phyloP scores from a whole-genome alignment of 2,888 invertebrate genomes.

The Caenorhabditis sp. region DNA sequence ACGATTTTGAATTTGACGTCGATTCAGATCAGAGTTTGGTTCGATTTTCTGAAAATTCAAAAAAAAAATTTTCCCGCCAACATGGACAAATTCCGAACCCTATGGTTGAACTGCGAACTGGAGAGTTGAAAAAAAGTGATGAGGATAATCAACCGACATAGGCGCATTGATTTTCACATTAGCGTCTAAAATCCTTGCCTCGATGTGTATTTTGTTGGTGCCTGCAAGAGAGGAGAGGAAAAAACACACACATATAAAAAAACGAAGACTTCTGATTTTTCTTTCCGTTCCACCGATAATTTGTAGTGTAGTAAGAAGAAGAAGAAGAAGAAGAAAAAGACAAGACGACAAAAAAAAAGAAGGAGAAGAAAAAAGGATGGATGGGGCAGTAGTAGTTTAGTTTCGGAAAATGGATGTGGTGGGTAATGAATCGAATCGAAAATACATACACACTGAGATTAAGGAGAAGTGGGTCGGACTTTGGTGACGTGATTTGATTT shows the following conservation, averaged over 20 bases:
- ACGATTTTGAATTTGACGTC: neutral
- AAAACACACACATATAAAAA: neutral
- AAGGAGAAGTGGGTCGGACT: no score
- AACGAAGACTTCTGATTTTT: no score
- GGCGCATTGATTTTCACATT: neutral
- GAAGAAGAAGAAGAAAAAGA: neutral
- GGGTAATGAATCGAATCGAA: neutral
- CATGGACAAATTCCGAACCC: no score
- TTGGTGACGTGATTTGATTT: no score
- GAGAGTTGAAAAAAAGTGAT: neutral
- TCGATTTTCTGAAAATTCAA: neutral
- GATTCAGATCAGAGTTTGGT: neutral
- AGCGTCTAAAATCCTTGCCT: neutral
- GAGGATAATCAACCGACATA: neutral
- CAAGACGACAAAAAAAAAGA: neutral
- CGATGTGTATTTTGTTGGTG: no score
- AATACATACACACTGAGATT: neutral
- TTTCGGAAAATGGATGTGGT: neutral
- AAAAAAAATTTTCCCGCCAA: no score
- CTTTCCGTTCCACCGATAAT: neutral
- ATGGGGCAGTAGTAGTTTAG: constrained; percentile 2
- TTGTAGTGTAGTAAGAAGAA: neutral
- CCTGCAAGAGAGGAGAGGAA: neutral
- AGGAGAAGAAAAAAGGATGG: no score
- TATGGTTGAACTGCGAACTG: neutral